These are phyloP conservation scores for Orientallactaga bullata DNA, from an alignment of 2,113 vertebrate genomes.

Conservation along the genomic window DNA sequence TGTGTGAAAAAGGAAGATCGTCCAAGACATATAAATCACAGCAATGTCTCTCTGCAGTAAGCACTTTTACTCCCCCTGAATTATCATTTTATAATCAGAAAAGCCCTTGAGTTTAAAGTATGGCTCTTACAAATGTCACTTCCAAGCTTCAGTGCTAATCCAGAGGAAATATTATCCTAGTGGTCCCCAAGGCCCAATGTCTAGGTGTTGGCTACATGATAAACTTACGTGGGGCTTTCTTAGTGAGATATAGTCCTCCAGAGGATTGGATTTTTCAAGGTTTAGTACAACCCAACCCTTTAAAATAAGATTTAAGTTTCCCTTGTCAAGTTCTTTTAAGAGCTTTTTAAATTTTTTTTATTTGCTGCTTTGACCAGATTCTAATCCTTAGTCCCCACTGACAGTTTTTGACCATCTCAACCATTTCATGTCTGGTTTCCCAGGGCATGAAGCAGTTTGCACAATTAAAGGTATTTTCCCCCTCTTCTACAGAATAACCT, in stretches of 20 bases:
- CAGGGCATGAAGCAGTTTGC: constrained; percentile 15
- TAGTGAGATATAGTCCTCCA: constrained; percentile 87
- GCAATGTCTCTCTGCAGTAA: constrained; percentile 75
- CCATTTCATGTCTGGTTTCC: constrained; percentile 78
- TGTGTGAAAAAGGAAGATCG: constrained; percentile 63
- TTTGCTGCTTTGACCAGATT: constrained; percentile 86
- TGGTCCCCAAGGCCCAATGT: constrained; percentile 88
- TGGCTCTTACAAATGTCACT: constrained; percentile 85
- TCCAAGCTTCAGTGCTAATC: constrained; percentile 87
- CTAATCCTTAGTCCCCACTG: constrained; percentile 83
- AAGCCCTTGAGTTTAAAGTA: constrained; percentile 80
- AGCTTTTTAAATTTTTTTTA: constrained; percentile 85
- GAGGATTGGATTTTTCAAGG: constrained; percentile 88
- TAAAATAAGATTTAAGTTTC: constrained; percentile 90
- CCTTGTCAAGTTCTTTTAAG: constrained; percentile 87
- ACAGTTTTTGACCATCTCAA: constrained; percentile 79
- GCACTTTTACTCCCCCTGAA: constrained; percentile 79
- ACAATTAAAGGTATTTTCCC: neutral
- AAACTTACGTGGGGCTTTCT: constrained; percentile 88
- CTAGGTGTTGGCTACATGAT: constrained; percentile 90
- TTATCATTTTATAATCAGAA: constrained; percentile 86
- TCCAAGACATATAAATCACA: constrained; percentile 80
- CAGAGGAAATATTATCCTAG: constrained; percentile 89
- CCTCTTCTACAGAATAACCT: neutral
- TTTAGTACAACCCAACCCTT: constrained; percentile 85